Conservation (phyloP, 2,113 vertebrate genomes). For the Salvator merianae region DNA sequence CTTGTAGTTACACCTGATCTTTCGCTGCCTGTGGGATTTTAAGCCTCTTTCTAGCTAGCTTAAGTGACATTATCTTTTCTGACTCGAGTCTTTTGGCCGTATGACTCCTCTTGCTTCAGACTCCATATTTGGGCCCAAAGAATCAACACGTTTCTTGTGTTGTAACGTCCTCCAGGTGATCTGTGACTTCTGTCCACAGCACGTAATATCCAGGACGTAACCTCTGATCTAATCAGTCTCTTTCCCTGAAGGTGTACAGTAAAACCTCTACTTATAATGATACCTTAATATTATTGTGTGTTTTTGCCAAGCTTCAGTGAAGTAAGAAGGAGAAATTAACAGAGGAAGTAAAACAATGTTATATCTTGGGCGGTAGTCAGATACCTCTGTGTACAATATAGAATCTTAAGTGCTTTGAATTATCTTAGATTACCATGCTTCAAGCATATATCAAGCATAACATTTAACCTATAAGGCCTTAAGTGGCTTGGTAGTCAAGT, state of each 20-base stretch:
- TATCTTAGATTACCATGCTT: neutral
- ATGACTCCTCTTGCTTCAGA: neutral
- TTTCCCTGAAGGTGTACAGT: neutral
- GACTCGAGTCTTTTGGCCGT: neutral
- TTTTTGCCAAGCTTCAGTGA: neutral
- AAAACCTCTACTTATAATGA: neutral
- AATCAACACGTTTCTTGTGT: neutral
- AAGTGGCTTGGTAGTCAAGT: too few relatives aligned
- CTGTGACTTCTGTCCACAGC: neutral
- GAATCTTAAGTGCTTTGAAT: slow-evolving; percentile 27
- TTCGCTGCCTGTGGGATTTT: neutral
- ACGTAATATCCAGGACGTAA: neutral
- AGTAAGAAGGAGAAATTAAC: neutral
- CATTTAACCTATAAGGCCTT: too few relatives aligned
- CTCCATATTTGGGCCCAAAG: neutral
- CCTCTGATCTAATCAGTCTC: neutral
- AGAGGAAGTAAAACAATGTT: neutral
- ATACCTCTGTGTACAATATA: neutral
- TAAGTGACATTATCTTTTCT: neutral
- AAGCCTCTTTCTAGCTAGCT: neutral
- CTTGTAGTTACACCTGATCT: neutral
- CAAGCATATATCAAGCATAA: too few relatives aligned
- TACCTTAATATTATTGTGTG: rapidly evolving
- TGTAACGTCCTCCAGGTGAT: neutral
- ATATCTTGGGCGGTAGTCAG: neutral